Evolutionary conservation across 2,888 invertebrate genomes (phyloP), one percentile per base, ranked within the genome.

Genomic region (Lamellibrachia columna): DNA sequence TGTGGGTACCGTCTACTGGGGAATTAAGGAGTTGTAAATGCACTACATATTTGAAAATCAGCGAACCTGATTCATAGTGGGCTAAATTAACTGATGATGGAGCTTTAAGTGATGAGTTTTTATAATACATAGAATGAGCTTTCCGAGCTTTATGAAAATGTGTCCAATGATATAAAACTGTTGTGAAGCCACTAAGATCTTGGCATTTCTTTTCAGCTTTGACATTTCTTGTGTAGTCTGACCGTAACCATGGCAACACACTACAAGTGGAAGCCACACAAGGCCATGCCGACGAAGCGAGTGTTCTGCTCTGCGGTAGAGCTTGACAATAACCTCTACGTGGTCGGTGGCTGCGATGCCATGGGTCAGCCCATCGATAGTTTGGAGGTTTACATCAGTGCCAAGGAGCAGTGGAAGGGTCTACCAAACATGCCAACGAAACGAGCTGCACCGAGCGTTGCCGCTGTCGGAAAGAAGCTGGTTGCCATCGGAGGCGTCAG

Each of bases 341-440:
- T 96, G 2, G 93, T 96, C 9, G 96, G 96, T 7, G 96, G 96
- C 53, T 96, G 96, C 94, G 96, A 96, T 92, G 95, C 95, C 91
- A 94, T 94, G 92, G 96, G 96, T 9, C 94, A 94, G 15, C 96
- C 96, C 8, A 94, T 96, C 6, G 95, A 96, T 93, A 95, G 94
- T 40, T 95, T 96, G 94, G 96, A 96, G 93, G 94, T 94, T 93
- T 93, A 92, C 93, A 90, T 92, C 90, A 92, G 90, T 22, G 91
- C 90, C n/a, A 92, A 93, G 93, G 92, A 93, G 52, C 58, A 93
- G 53, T 94, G 94, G 94, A 92, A 55, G n/a, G 15, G 92, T 3
- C 93, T 93, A 15, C 40, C 90, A 8, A 92, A 93, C 90, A 95
- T 96, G 96, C 95, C 95, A 7, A 96, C 96, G 52, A 95, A 95